Evolutionary conservation across 2,888 invertebrate species (phyloP).

Genomic region (Drosophila mercatorum): DNA sequence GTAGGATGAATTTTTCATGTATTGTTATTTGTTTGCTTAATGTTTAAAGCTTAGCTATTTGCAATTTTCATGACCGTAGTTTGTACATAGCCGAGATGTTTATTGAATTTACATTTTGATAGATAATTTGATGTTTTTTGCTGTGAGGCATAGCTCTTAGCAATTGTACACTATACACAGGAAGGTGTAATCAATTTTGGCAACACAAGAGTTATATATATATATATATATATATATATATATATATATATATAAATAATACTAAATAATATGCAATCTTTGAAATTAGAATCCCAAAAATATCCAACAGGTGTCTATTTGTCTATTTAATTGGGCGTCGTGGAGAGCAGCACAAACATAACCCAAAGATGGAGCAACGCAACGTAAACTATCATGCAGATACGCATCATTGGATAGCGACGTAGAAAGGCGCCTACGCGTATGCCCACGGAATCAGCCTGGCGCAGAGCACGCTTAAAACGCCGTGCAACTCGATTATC

Average conservation of each 20-base stretch:
- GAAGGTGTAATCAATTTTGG: constrained; percentile 42
- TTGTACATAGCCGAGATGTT: constrained; percentile 70
- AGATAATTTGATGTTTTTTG: constrained; percentile 29
- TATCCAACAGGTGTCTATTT: constrained; percentile 1
- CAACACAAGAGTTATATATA: constrained; percentile 26
- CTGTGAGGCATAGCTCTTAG: constrained; percentile 23
- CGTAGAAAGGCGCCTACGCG: constrained; percentile 91
- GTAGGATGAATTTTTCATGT: constrained; percentile 52
- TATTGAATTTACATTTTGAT: constrained; percentile 56
- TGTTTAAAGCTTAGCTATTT: constrained; percentile 53
- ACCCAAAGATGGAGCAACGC: constrained; percentile 94
- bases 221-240: constrained; percentile 52
- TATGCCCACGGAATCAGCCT: constrained; percentile 91
- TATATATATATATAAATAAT: constrained; percentile 45
- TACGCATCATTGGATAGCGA: constrained; percentile 92
- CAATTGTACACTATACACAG: constrained; percentile 35
- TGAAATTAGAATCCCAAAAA: constrained; percentile 58
- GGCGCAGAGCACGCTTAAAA: constrained; percentile 91
- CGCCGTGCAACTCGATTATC: constrained; percentile 90
- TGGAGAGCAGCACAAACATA: constrained; percentile 90
- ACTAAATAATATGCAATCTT: constrained; percentile 40
- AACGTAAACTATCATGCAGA: constrained; percentile 94
- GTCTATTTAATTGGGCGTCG: constrained; percentile 82
- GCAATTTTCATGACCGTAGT: constrained; percentile 41
- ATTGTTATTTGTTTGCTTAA: constrained; percentile 71